Base-by-base conservation (phyloP, 2,888 invertebrate species). In the Dryobotodes eremita region DNA sequence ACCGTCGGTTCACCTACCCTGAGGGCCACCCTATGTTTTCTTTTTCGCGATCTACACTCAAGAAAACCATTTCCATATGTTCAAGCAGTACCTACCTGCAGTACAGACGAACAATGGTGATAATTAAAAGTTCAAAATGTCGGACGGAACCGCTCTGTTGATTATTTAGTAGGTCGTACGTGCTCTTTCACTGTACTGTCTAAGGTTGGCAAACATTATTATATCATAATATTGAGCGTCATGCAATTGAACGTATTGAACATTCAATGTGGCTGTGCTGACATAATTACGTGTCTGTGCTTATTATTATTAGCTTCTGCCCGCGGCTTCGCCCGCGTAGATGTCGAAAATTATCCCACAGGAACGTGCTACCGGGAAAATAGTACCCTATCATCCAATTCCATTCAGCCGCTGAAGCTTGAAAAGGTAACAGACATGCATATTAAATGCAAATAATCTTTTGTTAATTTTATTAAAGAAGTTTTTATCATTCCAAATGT, bases 151-250 rank as follows among this genome's bases (percentile, higher is more conserved):
- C 62, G 79, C 82, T 80, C 72, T 82, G 68, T 72, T 69, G 78
- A 88, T 88, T 89, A 75, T 85, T 89, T 87, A 81, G 82, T 89
- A 86, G 89, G 89, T 87, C 91, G 86, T 84, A 86, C 91, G 89
- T 91, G 91, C 74, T 90, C 82, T 89, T 88, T 89, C 85, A 86
- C 83, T 79, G 84, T 75, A 62, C 71, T 50, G 71, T 64, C 48
- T 83, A 81, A 77, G 76, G 88, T 81, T 84, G 81, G 65, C 82
- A 83, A 82, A 79, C 76, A 70, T 36, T 70, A 66, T 83, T 79
- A 88, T 80, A 76, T 86, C 75, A 84, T 68, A 71, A 75, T 75
- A 79, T 68, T 74, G n/a, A 57, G 86, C 65, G 86, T 79, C 74
- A 83, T 70, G 36, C 59, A 82, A 76, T 36, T 73, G 53, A 20